Percentiles rank a stretch among this genome's conserved stretches.
phyloP scores from a whole-genome alignment of 2,888 invertebrate genomes.

The Sinelater perroti region DNA sequence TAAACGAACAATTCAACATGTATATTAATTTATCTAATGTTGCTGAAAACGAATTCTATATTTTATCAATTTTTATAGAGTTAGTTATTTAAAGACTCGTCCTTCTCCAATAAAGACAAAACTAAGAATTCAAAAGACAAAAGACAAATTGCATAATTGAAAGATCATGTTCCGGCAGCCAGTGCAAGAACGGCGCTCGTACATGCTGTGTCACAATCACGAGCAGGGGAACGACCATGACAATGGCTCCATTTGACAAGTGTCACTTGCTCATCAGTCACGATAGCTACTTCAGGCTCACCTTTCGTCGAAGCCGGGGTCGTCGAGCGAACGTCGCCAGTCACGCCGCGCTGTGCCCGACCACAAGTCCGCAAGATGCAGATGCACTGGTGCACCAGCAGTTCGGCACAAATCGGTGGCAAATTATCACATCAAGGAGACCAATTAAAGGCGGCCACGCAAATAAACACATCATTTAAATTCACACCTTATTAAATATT shows the following conservation, averaged over 20 bases:
- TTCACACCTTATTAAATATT: constrained; percentile 30
- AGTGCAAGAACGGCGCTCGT: constrained; percentile 20
- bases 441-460: constrained; percentile 16
- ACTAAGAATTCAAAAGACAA: background rate
- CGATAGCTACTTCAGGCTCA: constrained; percentile 41
- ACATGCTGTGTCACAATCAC: constrained; percentile 34
- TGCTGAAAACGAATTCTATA: no score
- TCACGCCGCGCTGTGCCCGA: background rate
- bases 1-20: no score
- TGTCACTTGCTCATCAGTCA: constrained; percentile 49
- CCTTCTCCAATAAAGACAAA: background rate
- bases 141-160: constrained; percentile 36
- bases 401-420: no score
- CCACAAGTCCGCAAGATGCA: no score
- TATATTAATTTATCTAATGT: no score
- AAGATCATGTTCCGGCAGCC: constrained; percentile 32
- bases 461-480: constrained; percentile 26
- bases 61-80: no score
- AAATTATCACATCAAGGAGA: constrained; percentile 26
- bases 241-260: constrained; percentile 50
- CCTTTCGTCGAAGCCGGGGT: constrained; percentile 14
- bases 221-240: constrained; percentile 38
- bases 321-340: background rate
- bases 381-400: no score
- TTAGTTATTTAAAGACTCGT: no score